Percentiles rank a stretch among this genome's conserved stretches.
Evolutionary conservation across 1,140 invertebrate species (phyloP).

Genomic region (Heliconius eleuchia): DNA sequence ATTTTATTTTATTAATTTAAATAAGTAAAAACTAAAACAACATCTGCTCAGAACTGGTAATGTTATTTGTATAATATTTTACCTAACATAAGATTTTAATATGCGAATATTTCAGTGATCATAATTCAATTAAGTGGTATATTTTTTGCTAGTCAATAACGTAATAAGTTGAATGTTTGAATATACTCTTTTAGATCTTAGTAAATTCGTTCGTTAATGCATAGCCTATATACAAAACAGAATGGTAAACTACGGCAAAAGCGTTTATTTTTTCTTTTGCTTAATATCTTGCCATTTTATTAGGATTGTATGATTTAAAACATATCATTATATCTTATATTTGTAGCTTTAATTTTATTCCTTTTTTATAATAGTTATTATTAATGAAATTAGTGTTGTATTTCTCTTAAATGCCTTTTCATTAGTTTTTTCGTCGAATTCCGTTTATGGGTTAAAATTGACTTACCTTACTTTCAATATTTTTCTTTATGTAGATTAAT

Average conservation of each 20-base stretch:
- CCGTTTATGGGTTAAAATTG: background rate
- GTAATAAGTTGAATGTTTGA: slow-evolving; percentile 26
- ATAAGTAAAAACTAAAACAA: background rate
- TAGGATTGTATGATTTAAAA: slow-evolving; percentile 19
- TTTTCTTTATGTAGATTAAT: background rate
- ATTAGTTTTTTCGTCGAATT: background rate
- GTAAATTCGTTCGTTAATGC: background rate
- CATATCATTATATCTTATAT: slow-evolving; percentile 20
- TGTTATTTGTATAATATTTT: background rate
- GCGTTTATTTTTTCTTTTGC: background rate
- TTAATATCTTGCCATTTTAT: slow-evolving; percentile 1
- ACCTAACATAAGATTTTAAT: background rate
- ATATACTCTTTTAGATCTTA: slow-evolving; percentile 24
- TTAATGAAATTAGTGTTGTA: background rate
- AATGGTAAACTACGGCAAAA: background rate
- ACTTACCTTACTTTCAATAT: background rate
- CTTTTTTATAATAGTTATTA: slow-evolving; percentile 5
- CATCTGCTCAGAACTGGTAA: background rate
- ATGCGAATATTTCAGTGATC: slow-evolving; percentile 1
- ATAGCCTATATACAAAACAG: background rate
- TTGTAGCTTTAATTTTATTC: slow-evolving; percentile 14
- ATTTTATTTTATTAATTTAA: background rate
- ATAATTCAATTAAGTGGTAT: slow-evolving; percentile 11
- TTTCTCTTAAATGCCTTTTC: background rate
- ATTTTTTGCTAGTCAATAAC: slow-evolving; percentile 35